phyloP scores from a whole-genome alignment of 2,113 vertebrate genomes.

The Dasypus novemcinctus region DNA sequence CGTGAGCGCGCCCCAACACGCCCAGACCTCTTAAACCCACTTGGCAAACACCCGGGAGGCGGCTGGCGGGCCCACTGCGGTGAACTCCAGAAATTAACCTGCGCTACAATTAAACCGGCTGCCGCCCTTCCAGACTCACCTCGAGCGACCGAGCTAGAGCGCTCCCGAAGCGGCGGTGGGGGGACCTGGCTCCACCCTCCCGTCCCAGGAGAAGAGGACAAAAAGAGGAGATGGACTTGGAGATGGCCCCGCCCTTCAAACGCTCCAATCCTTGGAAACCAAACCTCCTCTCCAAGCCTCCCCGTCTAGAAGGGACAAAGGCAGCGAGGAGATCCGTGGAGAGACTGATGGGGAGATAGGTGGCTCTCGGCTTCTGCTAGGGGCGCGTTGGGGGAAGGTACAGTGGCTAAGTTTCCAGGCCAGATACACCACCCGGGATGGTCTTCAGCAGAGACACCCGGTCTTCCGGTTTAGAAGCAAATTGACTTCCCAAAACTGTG shows the following conservation, averaged over 20 bases:
- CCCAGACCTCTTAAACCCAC: slow-evolving; percentile 72
- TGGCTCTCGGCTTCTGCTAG: slow-evolving; percentile 4
- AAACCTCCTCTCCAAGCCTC: slow-evolving; percentile 75
- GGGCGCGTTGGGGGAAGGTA: neutral
- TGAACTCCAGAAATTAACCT: slow-evolving; percentile 74
- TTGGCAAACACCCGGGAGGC: slow-evolving; percentile 67
- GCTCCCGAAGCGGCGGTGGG: slow-evolving; percentile 70
- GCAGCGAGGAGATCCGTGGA: slow-evolving; percentile 57
- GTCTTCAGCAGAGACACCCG: slow-evolving; percentile 30
- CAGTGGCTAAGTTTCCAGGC: slow-evolving; percentile 38
- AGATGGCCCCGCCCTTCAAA: slow-evolving; percentile 79
- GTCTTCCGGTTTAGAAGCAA: slow-evolving; percentile 43
- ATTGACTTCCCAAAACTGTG: slow-evolving; percentile 49
- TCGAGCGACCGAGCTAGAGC: slow-evolving; percentile 67
- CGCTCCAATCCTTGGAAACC: slow-evolving; percentile 79
- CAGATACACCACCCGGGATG: neutral
- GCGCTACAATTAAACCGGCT: slow-evolving; percentile 66
- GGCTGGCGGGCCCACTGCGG: slow-evolving; percentile 59
- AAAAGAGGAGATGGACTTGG: slow-evolving; percentile 79
- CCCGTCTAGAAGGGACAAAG: slow-evolving; percentile 76
- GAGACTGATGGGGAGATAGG: slow-evolving; percentile 46
- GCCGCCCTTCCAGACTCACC: slow-evolving; percentile 74
- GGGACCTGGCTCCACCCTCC: slow-evolving; percentile 78
- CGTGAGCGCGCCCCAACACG: slow-evolving; percentile 73
- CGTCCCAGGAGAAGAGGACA: slow-evolving; percentile 78